phyloP scores from a whole-genome alignment of 2,113 vertebrate species.

The Prionailurus bengalensis region DNA sequence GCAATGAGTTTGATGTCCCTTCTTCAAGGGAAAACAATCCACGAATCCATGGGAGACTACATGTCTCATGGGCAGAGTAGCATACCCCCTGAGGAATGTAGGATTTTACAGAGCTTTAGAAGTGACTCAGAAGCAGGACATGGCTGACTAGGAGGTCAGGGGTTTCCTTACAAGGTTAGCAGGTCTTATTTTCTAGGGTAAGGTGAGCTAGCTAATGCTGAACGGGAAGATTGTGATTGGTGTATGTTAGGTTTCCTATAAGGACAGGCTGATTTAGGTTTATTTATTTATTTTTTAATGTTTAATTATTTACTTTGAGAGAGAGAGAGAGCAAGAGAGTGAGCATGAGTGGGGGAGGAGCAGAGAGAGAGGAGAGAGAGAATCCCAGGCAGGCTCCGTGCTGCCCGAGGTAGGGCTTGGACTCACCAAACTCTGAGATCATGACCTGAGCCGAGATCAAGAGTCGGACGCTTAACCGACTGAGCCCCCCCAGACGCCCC shows the following conservation, averaged over 20 bases:
- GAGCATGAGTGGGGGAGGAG: too few relatives aligned
- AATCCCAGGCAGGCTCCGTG: too few relatives aligned
- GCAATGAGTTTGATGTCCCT: not conserved
- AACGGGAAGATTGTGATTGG: too few relatives aligned
- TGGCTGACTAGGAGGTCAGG: not conserved
- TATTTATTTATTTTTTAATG: too few relatives aligned
- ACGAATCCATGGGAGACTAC: not conserved
- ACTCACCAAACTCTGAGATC: too few relatives aligned
- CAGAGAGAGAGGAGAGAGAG: too few relatives aligned
- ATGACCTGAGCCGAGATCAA: too few relatives aligned
- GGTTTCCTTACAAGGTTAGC: not conserved
- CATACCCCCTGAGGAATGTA: not conserved
- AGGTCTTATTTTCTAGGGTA: not conserved
- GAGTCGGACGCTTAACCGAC: too few relatives aligned
- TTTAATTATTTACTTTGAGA: too few relatives aligned
- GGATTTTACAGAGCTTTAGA: not conserved
- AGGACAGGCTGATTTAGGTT: not conserved
- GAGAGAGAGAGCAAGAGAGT: too few relatives aligned
- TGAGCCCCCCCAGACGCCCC: too few relatives aligned
- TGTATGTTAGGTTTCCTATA: not conserved
- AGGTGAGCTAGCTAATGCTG: not conserved
- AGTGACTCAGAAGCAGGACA: not conserved
- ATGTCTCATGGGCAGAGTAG: not conserved
- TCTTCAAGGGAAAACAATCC: not conserved
- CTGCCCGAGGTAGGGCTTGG: too few relatives aligned